Evolutionary conservation across 2,113 vertebrate species (phyloP), one percentile per base, ranked within the genome.

Genomic region (Hystrix brachyura): DNA sequence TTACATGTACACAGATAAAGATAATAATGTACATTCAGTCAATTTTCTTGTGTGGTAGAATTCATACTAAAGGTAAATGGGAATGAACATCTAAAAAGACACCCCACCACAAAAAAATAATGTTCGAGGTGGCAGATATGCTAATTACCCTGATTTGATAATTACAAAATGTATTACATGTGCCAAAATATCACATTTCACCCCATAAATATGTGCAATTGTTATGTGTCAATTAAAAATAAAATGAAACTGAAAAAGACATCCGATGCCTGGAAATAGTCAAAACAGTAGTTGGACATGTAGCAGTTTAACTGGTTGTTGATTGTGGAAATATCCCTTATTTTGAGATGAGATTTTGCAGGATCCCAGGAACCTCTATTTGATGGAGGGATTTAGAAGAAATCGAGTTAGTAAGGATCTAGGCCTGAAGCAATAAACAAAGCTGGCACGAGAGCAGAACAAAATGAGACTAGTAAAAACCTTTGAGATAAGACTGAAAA

Each of bases 401-500:
- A 86, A 95, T 34, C 83, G 59, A 91, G 29, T 95, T 87, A 57
- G 67, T 79, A 48, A 94, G 60, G 48, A 69, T 82, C 18, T 43
- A 83, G 48, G 46, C 51, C 86, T 88, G 55, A 85, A 83, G 15
- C 59, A 85, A 43, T 88, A 86, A 91, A 80, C 43, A 86, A 89
- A 94, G 74, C 12, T 48, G 93, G 29, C 46, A 79, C 92, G 53
- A 79, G 11, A 82, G 5, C 67, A 94, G 3, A 67, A 93, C 9
- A 91, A 86, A 94, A 86, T 85, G 79, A 94, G 29, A 85, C 91
- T 72, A 59, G 13, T 64, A 69, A 95, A 82, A 53, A 7, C 55
- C 34, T 95, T 95, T 95, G 60, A 91, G 72, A 93, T 94, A 78
- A 85, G 32, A 92, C 60, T 69, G 34, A 69, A 94, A 90, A 79